These are phyloP conservation scores for Tetragonula carbonaria DNA, from an alignment of 2,888 invertebrate genomes.

Conservation along the genomic window DNA sequence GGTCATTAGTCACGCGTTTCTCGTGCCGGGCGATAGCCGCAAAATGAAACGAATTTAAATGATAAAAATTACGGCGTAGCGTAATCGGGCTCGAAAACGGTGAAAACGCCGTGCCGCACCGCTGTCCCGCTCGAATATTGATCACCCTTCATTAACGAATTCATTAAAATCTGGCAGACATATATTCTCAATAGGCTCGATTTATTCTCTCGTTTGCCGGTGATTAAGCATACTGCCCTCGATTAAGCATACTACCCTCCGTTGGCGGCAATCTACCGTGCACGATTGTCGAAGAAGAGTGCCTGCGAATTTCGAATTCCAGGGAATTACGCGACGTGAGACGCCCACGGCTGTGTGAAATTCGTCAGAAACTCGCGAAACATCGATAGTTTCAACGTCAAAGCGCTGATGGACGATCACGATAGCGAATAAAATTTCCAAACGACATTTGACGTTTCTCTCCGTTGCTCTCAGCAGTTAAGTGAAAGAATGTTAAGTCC, in stretches of 20 bases:
- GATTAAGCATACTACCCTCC: background rate
- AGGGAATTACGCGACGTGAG: too few species aligned
- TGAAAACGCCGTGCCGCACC: background rate
- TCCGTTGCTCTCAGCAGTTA: too few species aligned
- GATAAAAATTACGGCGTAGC: conserved; percentile 29
- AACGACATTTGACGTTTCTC: too few species aligned
- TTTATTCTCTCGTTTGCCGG: conserved; percentile 46
- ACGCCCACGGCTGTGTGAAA: too few species aligned
- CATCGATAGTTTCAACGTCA: too few species aligned
- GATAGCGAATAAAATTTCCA: too few species aligned
- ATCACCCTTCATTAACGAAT: conserved; percentile 42
- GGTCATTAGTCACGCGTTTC: conserved; percentile 32
- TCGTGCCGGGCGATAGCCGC: background rate
- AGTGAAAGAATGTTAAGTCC: too few species aligned
- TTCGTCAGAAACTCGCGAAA: too few species aligned
- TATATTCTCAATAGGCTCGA: conserved; percentile 37
- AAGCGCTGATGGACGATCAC: too few species aligned
- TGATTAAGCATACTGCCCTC: conserved; percentile 36
- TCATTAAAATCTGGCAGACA: conserved; percentile 27
- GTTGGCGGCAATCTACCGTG: too few species aligned
- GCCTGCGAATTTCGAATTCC: too few species aligned
- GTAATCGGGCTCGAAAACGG: too few species aligned
- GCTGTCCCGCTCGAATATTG: conserved; percentile 22
- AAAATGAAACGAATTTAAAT: conserved; percentile 5
- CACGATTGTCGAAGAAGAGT: background rate